Base-by-base conservation (phyloP, 2,113 vertebrate species). In the Procavia capensis region DNA sequence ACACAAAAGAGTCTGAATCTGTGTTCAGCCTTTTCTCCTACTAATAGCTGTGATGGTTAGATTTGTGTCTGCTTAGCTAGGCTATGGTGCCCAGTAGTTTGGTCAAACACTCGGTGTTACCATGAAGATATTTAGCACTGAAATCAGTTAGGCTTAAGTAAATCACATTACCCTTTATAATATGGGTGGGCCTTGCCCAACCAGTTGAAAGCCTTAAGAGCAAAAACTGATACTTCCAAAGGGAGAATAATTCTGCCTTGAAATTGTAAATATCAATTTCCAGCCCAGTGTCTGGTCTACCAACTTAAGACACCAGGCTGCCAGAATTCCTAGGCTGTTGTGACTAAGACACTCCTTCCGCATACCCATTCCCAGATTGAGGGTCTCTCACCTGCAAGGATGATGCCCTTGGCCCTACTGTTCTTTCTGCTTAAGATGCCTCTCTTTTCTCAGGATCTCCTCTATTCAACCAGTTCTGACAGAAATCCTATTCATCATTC, bases 401-500 rank as follows among this genome's bases (percentile, higher is more conserved):
- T 22, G 6, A 5, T 22, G 13, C 36, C 45, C 43, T 78, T 3
- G 6, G 17, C 43, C 5, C 0, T 22, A 16, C 10, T 13, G 43
- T 54, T 78, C 76, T 79, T 74, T 68, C 83, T 3, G 20, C 20
- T 25, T 16, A 16, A 54, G 24, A n/a, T 24, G 8, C 47, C 63
- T 83, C 31, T 34, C n/a, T 39, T 41, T 16, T 14, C 54, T 24
- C 10, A 0, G 34, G n/a, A 1, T 9, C 2, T 31, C 39, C 41
- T 50, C 43, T 39, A 66, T 45, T 39, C n/a, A 61, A 6, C 50
- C 29, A 5, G 31, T 22, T 66, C 72, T 13, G 72, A 54, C 6
- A 78, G 59, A 93, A 25, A 68, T 47, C 25, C 72, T 36, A 43
- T 25, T 47, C 24, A 66, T 66, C 19, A 10, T 27, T 36, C n/a